phyloP scores from a whole-genome alignment of 2,797 vertebrate genomes.

The Melanotaenia maccullochi region DNA sequence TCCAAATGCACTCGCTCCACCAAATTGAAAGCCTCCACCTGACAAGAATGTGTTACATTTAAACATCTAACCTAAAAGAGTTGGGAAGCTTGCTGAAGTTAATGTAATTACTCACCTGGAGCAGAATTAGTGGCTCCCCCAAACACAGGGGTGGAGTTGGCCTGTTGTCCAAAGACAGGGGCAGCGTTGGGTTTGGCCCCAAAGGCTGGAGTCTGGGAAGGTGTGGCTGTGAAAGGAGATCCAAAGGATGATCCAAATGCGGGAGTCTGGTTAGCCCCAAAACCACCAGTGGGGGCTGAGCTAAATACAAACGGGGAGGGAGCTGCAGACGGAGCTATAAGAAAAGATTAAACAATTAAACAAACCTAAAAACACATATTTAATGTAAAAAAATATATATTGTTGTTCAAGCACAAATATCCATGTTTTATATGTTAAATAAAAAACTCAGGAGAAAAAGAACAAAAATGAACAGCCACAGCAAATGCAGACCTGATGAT shows the following conservation, averaged over 20 bases:
- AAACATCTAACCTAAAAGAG: neutral
- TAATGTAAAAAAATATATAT: neutral
- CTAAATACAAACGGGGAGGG: constrained; percentile 89
- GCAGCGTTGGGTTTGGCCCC: constrained; percentile 85
- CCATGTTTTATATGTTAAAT: neutral
- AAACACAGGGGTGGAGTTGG: constrained; percentile 84
- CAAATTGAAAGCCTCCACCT: constrained; percentile 91
- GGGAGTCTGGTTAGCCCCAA: constrained; percentile 85
- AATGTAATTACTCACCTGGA: constrained; percentile 63
- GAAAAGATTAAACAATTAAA: constrained; percentile 1
- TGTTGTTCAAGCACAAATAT: neutral
- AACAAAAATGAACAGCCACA: neutral
- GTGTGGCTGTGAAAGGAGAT: constrained; percentile 84
- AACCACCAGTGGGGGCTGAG: constrained; percentile 80
- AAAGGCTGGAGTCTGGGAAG: constrained; percentile 86
- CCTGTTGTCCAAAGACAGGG: constrained; percentile 89
- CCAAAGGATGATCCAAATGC: constrained; percentile 90
- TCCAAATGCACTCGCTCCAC: constrained; percentile 86
- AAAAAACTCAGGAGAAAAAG: neutral
- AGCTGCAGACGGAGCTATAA: constrained; percentile 70
- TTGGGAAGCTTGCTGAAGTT: neutral
- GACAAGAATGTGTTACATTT: neutral
- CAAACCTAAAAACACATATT: neutral
- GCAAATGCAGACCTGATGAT: constrained; percentile 84
- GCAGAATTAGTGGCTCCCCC: constrained; percentile 78